Base-by-base conservation (phyloP, 2,888 invertebrate species). In the Tetragnatha montana region DNA sequence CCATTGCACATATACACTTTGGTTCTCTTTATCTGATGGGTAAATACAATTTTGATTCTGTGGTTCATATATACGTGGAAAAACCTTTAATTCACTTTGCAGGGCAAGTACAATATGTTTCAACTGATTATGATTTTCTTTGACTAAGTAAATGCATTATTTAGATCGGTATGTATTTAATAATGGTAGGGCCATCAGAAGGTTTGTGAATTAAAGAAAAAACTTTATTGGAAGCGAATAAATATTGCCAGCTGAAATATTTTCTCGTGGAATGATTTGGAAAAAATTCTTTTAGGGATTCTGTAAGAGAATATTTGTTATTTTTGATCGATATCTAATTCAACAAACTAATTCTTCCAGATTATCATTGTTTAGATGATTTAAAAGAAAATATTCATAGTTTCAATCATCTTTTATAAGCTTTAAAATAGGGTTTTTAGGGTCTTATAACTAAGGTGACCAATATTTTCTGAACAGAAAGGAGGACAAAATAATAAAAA, bases 401-500 rank as follows among this genome's bases (percentile, higher is more conserved):
- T n/a, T n/a, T n/a, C n/a, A n/a, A n/a, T n/a, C n/a, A n/a, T n/a
- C n/a, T n/a, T n/a, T n/a, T n/a, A n/a, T n/a, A n/a, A n/a, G n/a
- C n/a, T n/a, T n/a, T n/a, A n/a, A n/a, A n/a, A n/a, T n/a, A n/a
- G n/a, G n/a, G n/a, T n/a, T n/a, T n/a, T n/a, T n/a, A n/a, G n/a
- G 51, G 7, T 51, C 51, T 51, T 7, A 51, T 51, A 7, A 51
- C 51, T 60, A 60, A 60, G 6, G 60, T 60, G 60, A 60, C 60
- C 60, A 60, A 60, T 60, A 12, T 60, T 60, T 60, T 60, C 14
- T 1, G 12, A 60, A 60, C 14, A 14, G 14, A 60, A 60, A 60
- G 60, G 60, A 60, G 60, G n/a, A n/a, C 71, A 10, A 71, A 75
- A 76, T 80, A 80, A n/a, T n/a, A n/a, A n/a, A n/a, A n/a, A n/a